phyloP scores from a whole-genome alignment of 2,113 vertebrate genomes.

The Trematocara macrostoma region DNA sequence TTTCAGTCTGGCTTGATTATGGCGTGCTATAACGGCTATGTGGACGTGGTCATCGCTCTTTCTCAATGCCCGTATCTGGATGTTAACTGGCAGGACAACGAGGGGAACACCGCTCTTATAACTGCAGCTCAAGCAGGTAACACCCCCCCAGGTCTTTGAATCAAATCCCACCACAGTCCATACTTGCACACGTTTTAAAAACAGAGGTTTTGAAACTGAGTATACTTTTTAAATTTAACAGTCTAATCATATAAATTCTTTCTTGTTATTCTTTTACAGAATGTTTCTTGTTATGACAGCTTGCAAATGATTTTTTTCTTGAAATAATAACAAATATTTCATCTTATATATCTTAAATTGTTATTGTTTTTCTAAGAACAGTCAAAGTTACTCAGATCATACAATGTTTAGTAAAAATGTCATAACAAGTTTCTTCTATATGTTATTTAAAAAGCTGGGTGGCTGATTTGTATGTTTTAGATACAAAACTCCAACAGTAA shows the following conservation, averaged over 20 bases:
- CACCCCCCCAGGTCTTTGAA: not conserved
- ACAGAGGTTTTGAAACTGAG: not conserved
- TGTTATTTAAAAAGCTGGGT: not conserved
- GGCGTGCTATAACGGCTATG: constrained; percentile 91
- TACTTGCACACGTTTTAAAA: not conserved
- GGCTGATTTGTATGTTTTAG: not conserved
- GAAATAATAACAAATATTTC: not conserved
- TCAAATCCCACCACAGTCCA: not conserved
- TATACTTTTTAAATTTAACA: not conserved
- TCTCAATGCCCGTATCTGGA: constrained; percentile 89
- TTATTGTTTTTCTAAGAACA: not conserved
- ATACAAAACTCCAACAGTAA: not conserved
- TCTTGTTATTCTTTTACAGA: not conserved
- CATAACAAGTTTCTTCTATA: not conserved
- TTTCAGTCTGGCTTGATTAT: constrained; percentile 86
- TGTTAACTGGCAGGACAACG: constrained; percentile 97
- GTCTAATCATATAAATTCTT: not conserved
- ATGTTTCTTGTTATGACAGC: not conserved
- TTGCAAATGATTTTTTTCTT: not conserved
- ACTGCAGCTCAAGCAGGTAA: constrained; percentile 95
- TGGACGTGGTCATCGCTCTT: constrained; percentile 87
- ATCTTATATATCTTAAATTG: not conserved
- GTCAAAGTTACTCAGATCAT: not conserved
- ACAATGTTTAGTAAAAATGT: not conserved
- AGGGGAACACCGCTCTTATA: constrained; percentile 96